These are phyloP conservation scores for Volucella bombylans DNA, from an alignment of 2,888 invertebrate genomes.

Conservation along the genomic window DNA sequence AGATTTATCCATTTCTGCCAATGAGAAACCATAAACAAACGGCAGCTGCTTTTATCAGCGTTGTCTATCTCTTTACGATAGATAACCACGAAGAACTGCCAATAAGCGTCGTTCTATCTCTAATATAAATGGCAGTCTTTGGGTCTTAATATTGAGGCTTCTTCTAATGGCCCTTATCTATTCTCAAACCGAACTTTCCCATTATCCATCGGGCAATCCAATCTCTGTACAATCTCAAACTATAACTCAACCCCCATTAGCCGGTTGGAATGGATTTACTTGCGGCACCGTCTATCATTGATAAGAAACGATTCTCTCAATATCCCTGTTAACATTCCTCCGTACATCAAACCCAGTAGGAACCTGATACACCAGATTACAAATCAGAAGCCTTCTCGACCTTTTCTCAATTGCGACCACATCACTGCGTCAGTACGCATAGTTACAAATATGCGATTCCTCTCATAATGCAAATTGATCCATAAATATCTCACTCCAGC, in stretches of 20 bases:
- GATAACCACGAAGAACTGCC: no score
- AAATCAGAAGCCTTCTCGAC: conserved; percentile 40
- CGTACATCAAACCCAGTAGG: not conserved
- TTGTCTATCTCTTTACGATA: no score
- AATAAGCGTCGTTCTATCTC: no score
- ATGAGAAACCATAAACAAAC: no score
- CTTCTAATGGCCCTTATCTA: no score
- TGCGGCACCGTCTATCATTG: conserved; percentile 15
- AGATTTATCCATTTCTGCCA: no score
- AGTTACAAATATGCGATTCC: conserved; percentile 32
- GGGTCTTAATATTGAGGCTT: no score
- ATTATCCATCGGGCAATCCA: no score
- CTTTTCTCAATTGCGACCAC: conserved; percentile 23
- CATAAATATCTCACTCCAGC: conserved; percentile 64
- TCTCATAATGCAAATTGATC: conserved; percentile 53
- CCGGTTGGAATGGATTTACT: not conserved
- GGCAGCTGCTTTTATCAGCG: no score
- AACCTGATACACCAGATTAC: conserved; percentile 49
- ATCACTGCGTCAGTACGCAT: conserved; percentile 1
- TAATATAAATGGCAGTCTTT: no score
- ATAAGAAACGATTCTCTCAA: conserved; percentile 12
- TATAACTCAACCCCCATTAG: conserved; percentile 8
- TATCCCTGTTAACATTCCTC: conserved; percentile 8
- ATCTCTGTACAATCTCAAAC: not conserved
- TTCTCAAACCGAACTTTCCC: no score